Conservation (phyloP, 2,888 invertebrate species). For the Rhamphomyia laevipes region DNA sequence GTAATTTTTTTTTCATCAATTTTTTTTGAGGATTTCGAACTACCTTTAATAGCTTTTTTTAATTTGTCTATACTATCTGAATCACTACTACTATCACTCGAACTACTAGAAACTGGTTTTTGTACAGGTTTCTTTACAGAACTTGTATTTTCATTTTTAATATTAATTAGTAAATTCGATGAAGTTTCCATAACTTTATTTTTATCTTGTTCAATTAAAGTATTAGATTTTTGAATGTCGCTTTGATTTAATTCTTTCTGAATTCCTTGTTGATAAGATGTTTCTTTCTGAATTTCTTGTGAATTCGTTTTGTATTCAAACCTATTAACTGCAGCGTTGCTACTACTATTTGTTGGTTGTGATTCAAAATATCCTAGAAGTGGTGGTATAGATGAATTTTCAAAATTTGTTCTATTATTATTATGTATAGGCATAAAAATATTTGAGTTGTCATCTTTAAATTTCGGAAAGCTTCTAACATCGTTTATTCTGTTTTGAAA, state of each 20-base stretch:
- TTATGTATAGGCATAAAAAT: background rate
- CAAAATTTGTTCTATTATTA: background rate
- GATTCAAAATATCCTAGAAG: too few species aligned
- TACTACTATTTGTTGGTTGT: too few species aligned
- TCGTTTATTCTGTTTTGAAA: background rate
- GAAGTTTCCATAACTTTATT: constrained; percentile 5
- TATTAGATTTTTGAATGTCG: too few species aligned
- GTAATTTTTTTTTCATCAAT: background rate
- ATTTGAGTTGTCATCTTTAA: too few species aligned
- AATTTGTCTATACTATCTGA: too few species aligned
- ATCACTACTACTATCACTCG: too few species aligned
- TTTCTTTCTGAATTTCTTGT: constrained; percentile 1
- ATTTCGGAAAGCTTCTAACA: background rate
- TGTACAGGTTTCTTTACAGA: constrained; percentile 3
- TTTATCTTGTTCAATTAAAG: constrained; percentile 2
- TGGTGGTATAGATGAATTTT: too few species aligned
- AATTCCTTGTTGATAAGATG: constrained; percentile 14
- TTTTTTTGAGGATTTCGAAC: background rate
- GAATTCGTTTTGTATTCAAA: background rate
- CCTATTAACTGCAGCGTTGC: too few species aligned
- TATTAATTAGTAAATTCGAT: background rate
- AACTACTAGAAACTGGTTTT: too few species aligned
- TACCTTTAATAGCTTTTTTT: background rate
- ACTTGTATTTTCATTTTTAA: background rate
- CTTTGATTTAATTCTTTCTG: constrained; percentile 9